Conservation (phyloP, 2,797 vertebrate species). For the Acanthurus leucopareius region DNA sequence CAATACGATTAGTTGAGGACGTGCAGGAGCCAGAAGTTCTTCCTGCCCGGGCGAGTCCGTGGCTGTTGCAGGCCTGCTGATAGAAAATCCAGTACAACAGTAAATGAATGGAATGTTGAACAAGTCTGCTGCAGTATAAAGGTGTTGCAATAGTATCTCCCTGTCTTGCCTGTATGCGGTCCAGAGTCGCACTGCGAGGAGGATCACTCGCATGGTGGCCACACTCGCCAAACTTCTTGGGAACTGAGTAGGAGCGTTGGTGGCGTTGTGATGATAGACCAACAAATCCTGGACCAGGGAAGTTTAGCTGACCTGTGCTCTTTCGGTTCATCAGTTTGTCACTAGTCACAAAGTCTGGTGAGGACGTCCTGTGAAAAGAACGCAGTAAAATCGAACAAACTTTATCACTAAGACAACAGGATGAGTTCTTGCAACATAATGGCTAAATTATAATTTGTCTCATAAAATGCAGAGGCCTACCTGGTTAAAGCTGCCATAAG, state of each 20-base stretch:
- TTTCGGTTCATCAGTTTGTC: slow-evolving; percentile 95
- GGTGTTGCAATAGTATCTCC: background rate
- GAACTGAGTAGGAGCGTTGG: slow-evolving; percentile 98
- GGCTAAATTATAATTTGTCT: background rate
- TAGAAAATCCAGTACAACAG: background rate
- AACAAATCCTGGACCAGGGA: slow-evolving; percentile 86
- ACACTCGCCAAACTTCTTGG: slow-evolving; percentile 97
- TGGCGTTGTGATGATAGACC: slow-evolving; percentile 93
- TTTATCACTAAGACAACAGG: background rate
- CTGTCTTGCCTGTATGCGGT: slow-evolving; percentile 91
- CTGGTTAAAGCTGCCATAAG: slow-evolving; percentile 95
- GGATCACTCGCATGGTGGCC: slow-evolving; percentile 90
- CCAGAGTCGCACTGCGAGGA: slow-evolving; percentile 96
- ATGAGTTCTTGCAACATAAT: background rate
- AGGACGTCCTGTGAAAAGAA: slow-evolving; percentile 89
- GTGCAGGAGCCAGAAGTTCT: slow-evolving; percentile 92
- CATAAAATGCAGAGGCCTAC: slow-evolving; percentile 75
- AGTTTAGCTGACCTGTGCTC: slow-evolving; percentile 97
- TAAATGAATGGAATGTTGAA: slow-evolving; percentile 8
- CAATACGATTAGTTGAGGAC: slow-evolving; percentile 85
- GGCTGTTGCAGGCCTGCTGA: slow-evolving; percentile 91
- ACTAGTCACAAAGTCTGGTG: slow-evolving; percentile 93
- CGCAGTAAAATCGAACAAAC: background rate
- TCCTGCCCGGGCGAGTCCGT: slow-evolving; percentile 88
- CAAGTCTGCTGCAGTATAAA: background rate